These are phyloP conservation scores for Ormyrus nitidulus DNA, from an alignment of 2,888 invertebrate genomes.

Conservation along the genomic window DNA sequence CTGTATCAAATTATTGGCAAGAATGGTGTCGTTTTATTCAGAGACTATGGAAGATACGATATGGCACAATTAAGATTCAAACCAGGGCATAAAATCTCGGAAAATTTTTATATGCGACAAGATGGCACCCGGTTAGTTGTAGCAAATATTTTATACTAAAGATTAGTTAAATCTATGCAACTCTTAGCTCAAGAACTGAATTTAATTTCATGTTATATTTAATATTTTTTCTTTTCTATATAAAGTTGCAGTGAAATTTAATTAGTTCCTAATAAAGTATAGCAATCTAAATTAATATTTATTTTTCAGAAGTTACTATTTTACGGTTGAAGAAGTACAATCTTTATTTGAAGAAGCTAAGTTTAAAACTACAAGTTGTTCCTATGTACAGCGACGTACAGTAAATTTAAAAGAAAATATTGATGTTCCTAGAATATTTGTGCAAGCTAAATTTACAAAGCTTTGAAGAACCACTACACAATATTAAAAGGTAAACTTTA, in stretches of 20 bases:
- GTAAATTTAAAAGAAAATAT: slow-evolving; percentile 94
- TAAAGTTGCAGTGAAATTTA: slow-evolving; percentile 18
- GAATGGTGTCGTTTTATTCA: slow-evolving; percentile 89
- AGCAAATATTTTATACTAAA: neutral
- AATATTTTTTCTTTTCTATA: slow-evolving; percentile 55
- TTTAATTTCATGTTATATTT: slow-evolving; percentile 43
- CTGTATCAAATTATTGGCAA: slow-evolving; percentile 82
- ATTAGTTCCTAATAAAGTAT: no score
- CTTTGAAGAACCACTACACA: slow-evolving; percentile 60
- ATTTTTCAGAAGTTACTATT: slow-evolving; percentile 85
- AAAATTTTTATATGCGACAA: slow-evolving; percentile 96
- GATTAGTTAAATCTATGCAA: neutral
- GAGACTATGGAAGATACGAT: slow-evolving; percentile 97
- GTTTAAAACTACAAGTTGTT: slow-evolving; percentile 82
- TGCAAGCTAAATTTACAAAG: slow-evolving; percentile 91
- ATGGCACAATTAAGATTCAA: slow-evolving; percentile 97
- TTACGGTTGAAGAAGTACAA: slow-evolving; percentile 83
- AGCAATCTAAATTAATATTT: slow-evolving; percentile 26
- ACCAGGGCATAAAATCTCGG: slow-evolving; percentile 92
- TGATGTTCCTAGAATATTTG: slow-evolving; percentile 93
- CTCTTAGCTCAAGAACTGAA: slow-evolving; percentile 39
- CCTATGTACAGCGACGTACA: slow-evolving; percentile 91
- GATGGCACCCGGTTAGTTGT: slow-evolving; percentile 91
- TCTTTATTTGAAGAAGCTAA: slow-evolving; percentile 82
- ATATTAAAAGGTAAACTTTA: slow-evolving; percentile 24